Evolutionary conservation across 1,140 invertebrate genomes (phyloP).

Genomic region (Zophobas morio): DNA sequence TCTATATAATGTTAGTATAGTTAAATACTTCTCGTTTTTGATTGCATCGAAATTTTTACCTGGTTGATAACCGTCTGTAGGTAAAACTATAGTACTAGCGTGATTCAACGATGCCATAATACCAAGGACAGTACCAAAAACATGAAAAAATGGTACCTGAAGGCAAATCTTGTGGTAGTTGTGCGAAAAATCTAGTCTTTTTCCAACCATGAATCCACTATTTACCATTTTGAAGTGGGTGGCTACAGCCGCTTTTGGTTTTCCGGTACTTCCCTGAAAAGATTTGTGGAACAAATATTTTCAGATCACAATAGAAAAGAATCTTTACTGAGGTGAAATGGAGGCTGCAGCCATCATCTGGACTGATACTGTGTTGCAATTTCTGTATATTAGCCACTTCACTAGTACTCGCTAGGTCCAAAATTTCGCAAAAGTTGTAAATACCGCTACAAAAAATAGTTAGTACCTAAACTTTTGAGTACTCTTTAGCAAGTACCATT

Average conservation of each 20-base stretch:
- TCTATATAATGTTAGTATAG: not conserved
- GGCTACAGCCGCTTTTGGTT: slow-evolving; percentile 89
- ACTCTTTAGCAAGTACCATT: slow-evolving; percentile 29
- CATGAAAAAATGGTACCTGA: slow-evolving; percentile 94
- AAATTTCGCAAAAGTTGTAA: slow-evolving; percentile 73
- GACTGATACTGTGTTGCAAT: slow-evolving; percentile 71
- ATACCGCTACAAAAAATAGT: slow-evolving; percentile 72
- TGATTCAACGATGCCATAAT: slow-evolving; percentile 75
- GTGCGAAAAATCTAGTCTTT: slow-evolving; percentile 72
- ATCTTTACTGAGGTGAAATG: slow-evolving; percentile 90
- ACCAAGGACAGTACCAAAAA: slow-evolving; percentile 85
- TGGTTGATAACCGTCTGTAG: slow-evolving; percentile 79
- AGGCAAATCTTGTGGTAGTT: slow-evolving; percentile 76
- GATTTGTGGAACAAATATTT: slow-evolving; percentile 57
- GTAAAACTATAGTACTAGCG: slow-evolving; percentile 81
- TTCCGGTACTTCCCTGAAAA: slow-evolving; percentile 85
- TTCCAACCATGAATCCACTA: slow-evolving; percentile 81
- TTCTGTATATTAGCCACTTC: slow-evolving; percentile 65
- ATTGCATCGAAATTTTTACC: slow-evolving; percentile 77
- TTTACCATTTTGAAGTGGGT: slow-evolving; percentile 90
- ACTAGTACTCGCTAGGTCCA: slow-evolving; percentile 64
- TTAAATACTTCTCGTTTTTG: slow-evolving; percentile 76
- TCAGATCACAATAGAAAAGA: slow-evolving; percentile 27
- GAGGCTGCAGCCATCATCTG: slow-evolving; percentile 82
- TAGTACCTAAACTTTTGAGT: slow-evolving; percentile 40